Percentiles rank a stretch among this genome's conserved stretches.
These are phyloP conservation scores for Pseudomyrmex flavicornis DNA, from an alignment of 1,140 invertebrate species.

Conservation along the genomic window DNA sequence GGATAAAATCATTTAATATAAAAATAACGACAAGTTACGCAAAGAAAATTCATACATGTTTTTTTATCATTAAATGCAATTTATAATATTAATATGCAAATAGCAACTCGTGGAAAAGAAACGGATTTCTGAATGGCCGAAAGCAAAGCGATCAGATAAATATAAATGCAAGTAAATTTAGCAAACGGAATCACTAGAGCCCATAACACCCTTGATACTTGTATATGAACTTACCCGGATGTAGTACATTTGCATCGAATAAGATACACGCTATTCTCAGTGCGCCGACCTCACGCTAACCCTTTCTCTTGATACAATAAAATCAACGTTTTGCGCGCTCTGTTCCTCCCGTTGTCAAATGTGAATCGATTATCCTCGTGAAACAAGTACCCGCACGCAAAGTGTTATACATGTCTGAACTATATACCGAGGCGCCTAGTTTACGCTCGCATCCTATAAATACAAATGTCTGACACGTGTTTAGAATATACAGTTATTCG, in stretches of 20 bases:
- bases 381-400: not conserved
- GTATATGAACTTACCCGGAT: not conserved
- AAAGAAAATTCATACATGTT: not conserved
- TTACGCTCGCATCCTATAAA: constrained; percentile 54
- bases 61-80: not conserved
- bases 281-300: not conserved
- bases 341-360: not conserved
- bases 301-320: not conserved
- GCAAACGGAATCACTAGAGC: not conserved
- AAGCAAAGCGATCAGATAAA: not conserved
- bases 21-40: not conserved
- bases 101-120: too few relatives aligned
- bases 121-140: not conserved
- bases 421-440: not conserved
- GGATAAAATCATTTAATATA: too few relatives aligned
- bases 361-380: constrained; percentile 25
- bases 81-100: not conserved
- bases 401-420: not conserved
- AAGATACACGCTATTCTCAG: not conserved
- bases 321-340: not conserved
- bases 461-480: constrained; percentile 62
- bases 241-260: not conserved
- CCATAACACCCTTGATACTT: too few relatives aligned
- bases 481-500: not conserved
- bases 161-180: not conserved